Evolutionary conservation across 2,797 vertebrate genomes (phyloP).

Genomic region (Synaphobranchus kaupii): DNA sequence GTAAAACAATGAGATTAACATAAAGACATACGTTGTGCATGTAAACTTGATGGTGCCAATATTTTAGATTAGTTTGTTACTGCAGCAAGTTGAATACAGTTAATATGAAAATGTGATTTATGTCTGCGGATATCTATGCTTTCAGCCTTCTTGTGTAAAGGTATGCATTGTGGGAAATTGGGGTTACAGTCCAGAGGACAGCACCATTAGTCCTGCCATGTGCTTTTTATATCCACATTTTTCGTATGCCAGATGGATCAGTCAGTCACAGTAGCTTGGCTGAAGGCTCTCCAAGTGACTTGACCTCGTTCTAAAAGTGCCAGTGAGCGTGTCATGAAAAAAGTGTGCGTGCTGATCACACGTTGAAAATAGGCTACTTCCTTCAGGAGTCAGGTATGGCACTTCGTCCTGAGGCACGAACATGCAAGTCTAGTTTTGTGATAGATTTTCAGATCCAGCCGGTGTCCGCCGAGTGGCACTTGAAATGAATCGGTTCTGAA

Average conservation of each 20-base stretch:
- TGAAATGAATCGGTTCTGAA: conserved; percentile 5
- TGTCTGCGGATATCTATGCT: conserved; percentile 36
- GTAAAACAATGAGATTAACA: not conserved
- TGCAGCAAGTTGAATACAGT: not conserved
- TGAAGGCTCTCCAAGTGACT: conserved; percentile 44
- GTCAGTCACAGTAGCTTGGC: conserved; percentile 60
- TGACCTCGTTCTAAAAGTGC: conserved; percentile 59
- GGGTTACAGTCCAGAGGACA: conserved; percentile 34
- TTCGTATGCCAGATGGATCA: conserved; percentile 70
- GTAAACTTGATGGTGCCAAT: not conserved
- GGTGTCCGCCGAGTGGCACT: not conserved
- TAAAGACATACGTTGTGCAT: not conserved
- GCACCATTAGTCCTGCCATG: conserved; percentile 32
- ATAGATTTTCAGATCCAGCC: not conserved
- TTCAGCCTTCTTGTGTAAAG: conserved; percentile 20
- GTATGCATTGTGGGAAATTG: conserved; percentile 8
- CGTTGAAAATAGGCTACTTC: not conserved
- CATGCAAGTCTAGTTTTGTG: not conserved
- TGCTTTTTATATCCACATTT: conserved; percentile 66
- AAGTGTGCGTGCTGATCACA: conserved; percentile 14
- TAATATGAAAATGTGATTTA: not conserved
- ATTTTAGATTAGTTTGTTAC: not conserved
- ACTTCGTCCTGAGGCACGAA: not conserved
- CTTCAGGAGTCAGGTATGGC: not conserved
- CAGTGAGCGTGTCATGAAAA: conserved; percentile 14